These are phyloP conservation scores for Pteronotus mesoamericanus DNA, from an alignment of 2,797 vertebrate species.

Conservation along the genomic window DNA sequence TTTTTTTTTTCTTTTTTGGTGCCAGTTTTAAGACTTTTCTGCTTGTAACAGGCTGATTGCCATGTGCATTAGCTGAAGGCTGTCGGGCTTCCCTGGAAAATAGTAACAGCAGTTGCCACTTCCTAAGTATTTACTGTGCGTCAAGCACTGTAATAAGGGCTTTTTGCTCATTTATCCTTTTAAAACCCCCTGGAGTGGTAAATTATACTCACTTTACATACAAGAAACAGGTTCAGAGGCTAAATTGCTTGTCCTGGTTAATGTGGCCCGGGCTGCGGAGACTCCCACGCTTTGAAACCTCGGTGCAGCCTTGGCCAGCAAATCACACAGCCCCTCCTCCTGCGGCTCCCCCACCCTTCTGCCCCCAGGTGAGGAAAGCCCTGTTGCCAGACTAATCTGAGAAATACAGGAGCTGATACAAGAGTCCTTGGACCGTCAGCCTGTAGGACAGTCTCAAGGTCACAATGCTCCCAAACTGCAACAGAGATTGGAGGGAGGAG, in stretches of 20 bases:
- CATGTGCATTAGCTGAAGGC: not conserved
- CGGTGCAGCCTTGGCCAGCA: not conserved
- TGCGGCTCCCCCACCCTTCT: not conserved
- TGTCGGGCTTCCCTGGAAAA: not conserved
- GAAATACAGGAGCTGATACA: not conserved
- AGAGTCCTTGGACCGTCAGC: not conserved
- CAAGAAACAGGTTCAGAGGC: not conserved
- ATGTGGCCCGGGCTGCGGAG: not conserved
- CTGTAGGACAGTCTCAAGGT: not conserved
- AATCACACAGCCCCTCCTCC: not conserved
- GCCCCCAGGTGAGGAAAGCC: not conserved
- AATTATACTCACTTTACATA: not conserved
- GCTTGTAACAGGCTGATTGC: not conserved
- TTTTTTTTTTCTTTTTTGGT: not conserved
- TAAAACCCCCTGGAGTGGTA: not conserved
- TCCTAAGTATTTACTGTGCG: not conserved
- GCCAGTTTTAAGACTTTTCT: not conserved
- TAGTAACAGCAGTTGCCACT: not conserved
- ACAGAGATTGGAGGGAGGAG: not conserved
- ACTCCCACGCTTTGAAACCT: not conserved
- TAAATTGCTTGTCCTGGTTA: not conserved
- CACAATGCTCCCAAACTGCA: not conserved
- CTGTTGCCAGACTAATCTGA: not conserved
- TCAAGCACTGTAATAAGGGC: not conserved
- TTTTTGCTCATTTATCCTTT: not conserved